Conservation (phyloP, 2,888 invertebrate genomes). For the Dryomyza anilis region DNA sequence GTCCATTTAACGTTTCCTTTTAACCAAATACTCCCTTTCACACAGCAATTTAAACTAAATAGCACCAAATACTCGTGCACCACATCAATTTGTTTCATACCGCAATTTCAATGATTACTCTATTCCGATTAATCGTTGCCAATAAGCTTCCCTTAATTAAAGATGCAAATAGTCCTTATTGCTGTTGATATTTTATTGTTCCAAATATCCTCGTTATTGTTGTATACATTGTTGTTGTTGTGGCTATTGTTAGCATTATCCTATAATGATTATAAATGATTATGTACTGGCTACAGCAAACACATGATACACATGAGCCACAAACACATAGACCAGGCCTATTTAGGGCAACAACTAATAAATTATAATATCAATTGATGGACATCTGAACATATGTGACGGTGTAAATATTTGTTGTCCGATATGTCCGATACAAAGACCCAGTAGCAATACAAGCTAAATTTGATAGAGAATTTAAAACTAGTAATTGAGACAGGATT, state of each 20-base stretch:
- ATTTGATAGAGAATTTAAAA: too few species aligned
- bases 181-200: conserved; percentile 8
- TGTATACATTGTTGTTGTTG: conserved; percentile 11
- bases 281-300: background rate
- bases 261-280: conserved; percentile 10
- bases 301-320: background rate
- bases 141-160: conserved; percentile 14
- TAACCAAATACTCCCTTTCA: too few species aligned
- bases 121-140: background rate
- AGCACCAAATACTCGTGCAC: too few species aligned
- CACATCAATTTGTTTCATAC: too few species aligned
- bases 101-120: background rate
- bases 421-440: too few species aligned
- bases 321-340: background rate
- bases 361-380: conserved; percentile 3
- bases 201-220: background rate
- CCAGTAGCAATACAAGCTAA: too few species aligned
- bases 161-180: conserved; percentile 23
- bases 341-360: conserved; percentile 1
- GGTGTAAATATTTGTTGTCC: too few species aligned
- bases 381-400: too few species aligned
- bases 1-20: too few species aligned
- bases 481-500: too few species aligned
- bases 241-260: background rate
- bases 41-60: too few species aligned